Evolutionary conservation across 2,888 invertebrate species (phyloP).

Genomic region (Coecobrya sp.): DNA sequence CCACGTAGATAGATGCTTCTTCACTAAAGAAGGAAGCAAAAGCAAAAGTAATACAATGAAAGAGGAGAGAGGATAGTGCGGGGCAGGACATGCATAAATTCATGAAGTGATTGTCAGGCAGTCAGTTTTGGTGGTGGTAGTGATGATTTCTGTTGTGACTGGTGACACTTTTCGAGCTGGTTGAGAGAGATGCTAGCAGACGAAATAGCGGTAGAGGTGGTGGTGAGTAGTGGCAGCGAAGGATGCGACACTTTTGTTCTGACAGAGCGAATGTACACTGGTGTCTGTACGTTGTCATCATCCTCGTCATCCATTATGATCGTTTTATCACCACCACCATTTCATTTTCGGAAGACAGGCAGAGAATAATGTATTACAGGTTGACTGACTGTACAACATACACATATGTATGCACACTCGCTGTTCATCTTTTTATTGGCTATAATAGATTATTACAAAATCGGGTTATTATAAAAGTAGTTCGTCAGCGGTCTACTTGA

Average conservation of each 20-base stretch:
- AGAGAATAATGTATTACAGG: constrained; percentile 55
- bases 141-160: constrained; percentile 74
- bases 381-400: constrained; percentile 6
- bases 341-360: constrained; percentile 48
- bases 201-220: background rate
- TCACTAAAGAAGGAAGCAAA: constrained; percentile 32
- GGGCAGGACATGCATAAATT: constrained; percentile 72
- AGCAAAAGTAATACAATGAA: constrained; percentile 13
- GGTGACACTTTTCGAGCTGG: constrained; percentile 63
- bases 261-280: constrained; percentile 28
- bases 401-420: background rate
- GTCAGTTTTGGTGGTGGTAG: constrained; percentile 53
- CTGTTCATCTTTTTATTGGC: constrained; percentile 27
- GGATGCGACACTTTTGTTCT: constrained; percentile 74
- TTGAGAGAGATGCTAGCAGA: constrained; percentile 16
- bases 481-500: constrained; percentile 20
- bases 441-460: background rate
- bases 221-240: constrained; percentile 12
- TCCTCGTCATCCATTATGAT: constrained; percentile 55
- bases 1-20: constrained; percentile 3
- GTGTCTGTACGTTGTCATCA: constrained; percentile 41
- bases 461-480: constrained; percentile 10
- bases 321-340: constrained; percentile 59
- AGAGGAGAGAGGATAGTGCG: constrained; percentile 20
- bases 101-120: constrained; percentile 79